Percentiles rank a stretch among this genome's conserved stretches.
Evolutionary conservation across 2,888 invertebrate genomes (phyloP).

Genomic region (Polylopha cassiicola): DNA sequence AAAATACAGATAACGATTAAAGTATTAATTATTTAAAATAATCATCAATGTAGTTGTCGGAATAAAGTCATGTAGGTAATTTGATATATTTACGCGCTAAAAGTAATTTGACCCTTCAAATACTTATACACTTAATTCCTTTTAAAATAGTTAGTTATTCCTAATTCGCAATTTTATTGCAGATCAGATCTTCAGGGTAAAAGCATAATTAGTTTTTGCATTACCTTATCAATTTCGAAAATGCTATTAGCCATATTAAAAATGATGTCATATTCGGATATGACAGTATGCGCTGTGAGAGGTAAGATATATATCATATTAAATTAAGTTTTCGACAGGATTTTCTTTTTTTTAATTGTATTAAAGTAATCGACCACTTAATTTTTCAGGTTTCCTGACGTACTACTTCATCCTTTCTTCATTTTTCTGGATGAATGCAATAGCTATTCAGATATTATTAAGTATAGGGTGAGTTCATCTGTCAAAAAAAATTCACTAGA

Average conservation of each 20-base stretch:
- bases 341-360: neutral
- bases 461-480: conserved; percentile 76
- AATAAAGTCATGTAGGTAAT: no score
- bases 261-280: conserved; percentile 42
- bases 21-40: no score
- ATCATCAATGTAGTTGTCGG: no score
- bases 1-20: no score
- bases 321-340: conserved; percentile 3
- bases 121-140: no score
- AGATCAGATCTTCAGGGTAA: conserved; percentile 67
- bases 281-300: conserved; percentile 52
- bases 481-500: no score
- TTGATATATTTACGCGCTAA: no score
- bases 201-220: conserved; percentile 57
- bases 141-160: no score
- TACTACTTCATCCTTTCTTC: conserved; percentile 78
- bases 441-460: conserved; percentile 81
- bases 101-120: no score
- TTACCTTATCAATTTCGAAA: conserved; percentile 47
- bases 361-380: conserved; percentile 17
- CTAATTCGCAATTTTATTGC: conserved; percentile 31
- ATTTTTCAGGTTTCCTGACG: conserved; percentile 67
- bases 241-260: conserved; percentile 47
- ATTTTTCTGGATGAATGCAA: conserved; percentile 83
- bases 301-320: conserved; percentile 37